These are phyloP conservation scores for Incurvaria masculella DNA, from an alignment of 2,888 invertebrate genomes.

Conservation along the genomic window DNA sequence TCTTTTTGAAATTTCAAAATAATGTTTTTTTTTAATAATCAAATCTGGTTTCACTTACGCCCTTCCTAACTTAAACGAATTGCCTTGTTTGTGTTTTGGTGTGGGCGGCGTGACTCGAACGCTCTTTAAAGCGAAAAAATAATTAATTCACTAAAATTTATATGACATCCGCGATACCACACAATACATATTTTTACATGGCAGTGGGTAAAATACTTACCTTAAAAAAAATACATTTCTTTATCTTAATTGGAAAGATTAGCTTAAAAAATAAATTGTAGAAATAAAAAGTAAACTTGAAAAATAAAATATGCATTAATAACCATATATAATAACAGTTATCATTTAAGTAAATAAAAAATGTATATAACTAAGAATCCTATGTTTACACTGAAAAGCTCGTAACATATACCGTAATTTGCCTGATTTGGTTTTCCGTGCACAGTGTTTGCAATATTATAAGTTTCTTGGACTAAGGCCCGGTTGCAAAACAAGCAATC, in stretches of 20 bases:
- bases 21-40: too few relatives aligned
- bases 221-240: conserved; percentile 4
- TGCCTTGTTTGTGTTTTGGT: too few relatives aligned
- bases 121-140: too few relatives aligned
- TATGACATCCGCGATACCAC: conserved; percentile 4
- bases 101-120: too few relatives aligned
- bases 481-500: conserved; percentile 3
- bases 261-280: conserved; percentile 1
- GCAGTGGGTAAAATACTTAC: conserved; percentile 5
- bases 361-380: conserved; percentile 10
- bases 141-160: too few relatives aligned
- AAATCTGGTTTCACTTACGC: too few relatives aligned
- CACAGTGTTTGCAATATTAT: conserved; percentile 12
- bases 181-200: conserved; percentile 13
- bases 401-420: too few relatives aligned
- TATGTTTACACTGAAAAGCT: too few relatives aligned
- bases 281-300: neutral
- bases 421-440: conserved; percentile 5
- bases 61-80: too few relatives aligned
- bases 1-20: too few relatives aligned
- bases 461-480: neutral
- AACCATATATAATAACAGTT: conserved; percentile 21
- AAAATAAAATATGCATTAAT: conserved; percentile 20
- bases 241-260: conserved; percentile 4
- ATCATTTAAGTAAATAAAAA: conserved; percentile 9